Evolutionary conservation across 2,113 vertebrate genomes (phyloP).

Genomic region (Poeciliopsis occidentalis): DNA sequence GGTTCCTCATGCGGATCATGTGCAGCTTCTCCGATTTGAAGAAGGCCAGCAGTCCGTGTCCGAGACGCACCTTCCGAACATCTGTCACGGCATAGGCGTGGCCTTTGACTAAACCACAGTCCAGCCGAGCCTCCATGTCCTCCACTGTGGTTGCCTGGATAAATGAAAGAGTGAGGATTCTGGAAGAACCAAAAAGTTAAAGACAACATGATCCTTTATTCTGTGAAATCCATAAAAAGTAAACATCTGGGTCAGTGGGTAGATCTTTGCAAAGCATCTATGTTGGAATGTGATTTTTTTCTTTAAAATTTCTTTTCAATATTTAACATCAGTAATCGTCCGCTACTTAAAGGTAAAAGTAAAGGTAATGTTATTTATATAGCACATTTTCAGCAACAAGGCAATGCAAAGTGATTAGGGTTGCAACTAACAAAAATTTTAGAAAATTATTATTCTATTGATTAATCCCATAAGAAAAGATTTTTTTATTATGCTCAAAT

Average conservation of each 20-base stretch:
- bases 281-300: too few relatives aligned
- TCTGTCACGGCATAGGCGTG: conserved; percentile 94
- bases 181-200: background rate
- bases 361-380: too few relatives aligned
- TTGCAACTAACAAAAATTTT: too few relatives aligned
- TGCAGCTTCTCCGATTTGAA: conserved; percentile 96
- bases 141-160: conserved; percentile 86
- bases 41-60: conserved; percentile 90
- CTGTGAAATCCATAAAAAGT: background rate
- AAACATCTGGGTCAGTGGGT: background rate
- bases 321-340: too few relatives aligned
- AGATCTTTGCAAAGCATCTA: background rate
- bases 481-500: too few relatives aligned
- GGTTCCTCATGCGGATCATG: conserved; percentile 98
- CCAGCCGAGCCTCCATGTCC: conserved; percentile 95
- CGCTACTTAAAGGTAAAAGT: too few relatives aligned
- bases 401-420: too few relatives aligned
- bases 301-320: too few relatives aligned
- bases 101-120: conserved; percentile 94
- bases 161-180: conserved; percentile 1
- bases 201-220: background rate
- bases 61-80: conserved; percentile 90
- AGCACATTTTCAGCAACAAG: too few relatives aligned
- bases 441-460: too few relatives aligned
- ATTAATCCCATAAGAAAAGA: too few relatives aligned